A percentile compares a stretch with the other conserved stretches of the same genome.
These are phyloP conservation scores for Calonectris borealis DNA, from an alignment of 2,113 vertebrate genomes.

Conservation along the genomic window DNA sequence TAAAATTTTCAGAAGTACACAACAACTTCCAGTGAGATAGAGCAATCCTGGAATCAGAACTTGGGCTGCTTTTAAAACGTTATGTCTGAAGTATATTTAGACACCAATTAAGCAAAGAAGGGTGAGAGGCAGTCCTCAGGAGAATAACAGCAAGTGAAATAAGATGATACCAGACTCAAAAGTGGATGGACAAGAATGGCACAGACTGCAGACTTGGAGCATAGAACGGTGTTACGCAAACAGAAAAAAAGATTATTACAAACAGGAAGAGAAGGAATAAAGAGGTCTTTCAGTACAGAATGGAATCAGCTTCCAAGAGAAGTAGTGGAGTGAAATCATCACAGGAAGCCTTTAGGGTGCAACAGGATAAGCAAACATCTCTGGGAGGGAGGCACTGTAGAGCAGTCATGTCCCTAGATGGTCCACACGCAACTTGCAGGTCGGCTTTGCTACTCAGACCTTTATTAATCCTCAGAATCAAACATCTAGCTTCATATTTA, in stretches of 20 bases:
- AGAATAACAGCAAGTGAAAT: neutral
- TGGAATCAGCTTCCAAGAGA: neutral
- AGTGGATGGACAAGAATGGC: neutral
- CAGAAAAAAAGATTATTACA: neutral
- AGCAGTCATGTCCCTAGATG: neutral
- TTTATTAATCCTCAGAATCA: neutral
- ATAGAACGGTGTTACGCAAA: neutral
- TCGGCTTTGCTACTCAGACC: neutral
- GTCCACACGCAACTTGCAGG: neutral
- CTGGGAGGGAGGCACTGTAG: neutral
- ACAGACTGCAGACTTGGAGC: neutral
- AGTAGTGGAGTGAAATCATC: neutral
- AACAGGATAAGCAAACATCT: neutral
- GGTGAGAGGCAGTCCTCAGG: neutral
- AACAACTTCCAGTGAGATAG: neutral
- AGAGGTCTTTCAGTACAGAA: conserved; percentile 20
- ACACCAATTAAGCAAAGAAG: neutral
- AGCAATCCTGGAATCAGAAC: neutral
- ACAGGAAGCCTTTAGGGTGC: neutral
- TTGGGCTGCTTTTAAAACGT: neutral
- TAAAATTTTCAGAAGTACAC: neutral
- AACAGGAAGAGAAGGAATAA: conserved; percentile 30
- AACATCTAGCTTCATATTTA: neutral
- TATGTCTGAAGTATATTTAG: neutral
- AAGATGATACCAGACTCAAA: neutral